These are phyloP conservation scores for Euspilapteryx auroguttella DNA, from an alignment of 2,888 invertebrate genomes.

Conservation along the genomic window DNA sequence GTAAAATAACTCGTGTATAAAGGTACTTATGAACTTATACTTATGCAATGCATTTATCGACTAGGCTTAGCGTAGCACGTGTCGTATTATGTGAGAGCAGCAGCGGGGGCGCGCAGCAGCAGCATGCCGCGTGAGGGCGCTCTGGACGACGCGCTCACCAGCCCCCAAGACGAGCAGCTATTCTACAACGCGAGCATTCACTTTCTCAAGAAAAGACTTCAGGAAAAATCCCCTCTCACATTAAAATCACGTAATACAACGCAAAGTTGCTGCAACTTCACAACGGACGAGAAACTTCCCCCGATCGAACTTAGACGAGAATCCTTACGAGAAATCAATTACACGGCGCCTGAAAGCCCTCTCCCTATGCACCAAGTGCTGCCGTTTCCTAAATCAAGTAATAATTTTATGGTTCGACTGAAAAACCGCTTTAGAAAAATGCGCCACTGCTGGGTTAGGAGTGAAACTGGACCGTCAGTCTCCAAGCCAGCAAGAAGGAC, in stretches of 20 bases:
- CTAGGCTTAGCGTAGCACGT: too few species aligned
- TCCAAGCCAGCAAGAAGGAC: slow-evolving; percentile 12
- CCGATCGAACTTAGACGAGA: too few species aligned
- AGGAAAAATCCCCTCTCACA: slow-evolving; percentile 18
- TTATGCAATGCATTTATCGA: too few species aligned
- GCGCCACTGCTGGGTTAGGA: slow-evolving; percentile 12
- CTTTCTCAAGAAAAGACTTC: slow-evolving; percentile 32
- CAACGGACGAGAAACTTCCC: slow-evolving; percentile 5
- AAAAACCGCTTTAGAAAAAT: slow-evolving; percentile 24
- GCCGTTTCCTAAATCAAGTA: slow-evolving; percentile 34
- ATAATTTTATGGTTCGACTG: slow-evolving; percentile 23
- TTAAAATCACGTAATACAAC: slow-evolving; percentile 12
- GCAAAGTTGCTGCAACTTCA: slow-evolving; percentile 25
- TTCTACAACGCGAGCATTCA: slow-evolving; percentile 40
- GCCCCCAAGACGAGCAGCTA: slow-evolving; percentile 21
- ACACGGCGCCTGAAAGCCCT: neutral
- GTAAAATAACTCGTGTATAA: too few species aligned
- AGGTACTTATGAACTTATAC: too few species aligned
- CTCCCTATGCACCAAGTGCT: slow-evolving; percentile 35
- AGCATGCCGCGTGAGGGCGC: too few species aligned
- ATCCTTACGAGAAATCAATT: too few species aligned
- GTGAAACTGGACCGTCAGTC: slow-evolving; percentile 13
- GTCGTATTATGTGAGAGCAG: too few species aligned
- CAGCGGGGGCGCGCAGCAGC: too few species aligned
- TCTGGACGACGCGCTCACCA: slow-evolving; percentile 6